Conservation (phyloP, 2,797 vertebrate genomes). For the Atherinosoma microstoma region DNA sequence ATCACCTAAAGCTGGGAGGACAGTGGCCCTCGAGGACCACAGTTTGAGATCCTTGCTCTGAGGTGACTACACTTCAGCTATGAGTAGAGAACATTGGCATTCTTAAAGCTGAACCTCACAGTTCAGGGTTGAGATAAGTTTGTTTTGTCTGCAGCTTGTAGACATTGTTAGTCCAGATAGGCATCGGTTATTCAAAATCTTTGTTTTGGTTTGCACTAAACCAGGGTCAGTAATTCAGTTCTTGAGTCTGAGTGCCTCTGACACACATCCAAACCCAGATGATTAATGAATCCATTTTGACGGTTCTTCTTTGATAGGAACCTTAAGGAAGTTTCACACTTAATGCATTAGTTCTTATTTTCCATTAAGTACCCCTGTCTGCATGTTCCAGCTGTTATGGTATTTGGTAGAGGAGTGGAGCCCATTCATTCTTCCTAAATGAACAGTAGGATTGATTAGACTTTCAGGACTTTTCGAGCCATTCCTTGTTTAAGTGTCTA, state of each 20-base stretch:
- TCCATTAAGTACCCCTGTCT: constrained; percentile 43
- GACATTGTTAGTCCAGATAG: neutral
- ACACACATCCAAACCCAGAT: neutral
- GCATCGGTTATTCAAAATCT: neutral
- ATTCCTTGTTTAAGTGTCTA: constrained; percentile 2
- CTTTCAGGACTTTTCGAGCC: constrained; percentile 12
- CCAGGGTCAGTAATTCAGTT: neutral
- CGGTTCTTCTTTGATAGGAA: neutral
- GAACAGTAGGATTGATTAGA: constrained; percentile 28
- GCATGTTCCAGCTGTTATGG: constrained; percentile 48
- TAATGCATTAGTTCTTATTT: constrained; percentile 17
- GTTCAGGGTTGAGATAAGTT: neutral
- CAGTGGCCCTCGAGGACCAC: too few species aligned
- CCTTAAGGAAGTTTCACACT: constrained; percentile 1
- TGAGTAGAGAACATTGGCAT: neutral
- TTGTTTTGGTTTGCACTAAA: neutral
- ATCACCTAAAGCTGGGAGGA: too few species aligned
- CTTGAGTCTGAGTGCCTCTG: neutral
- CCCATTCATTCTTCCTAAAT: constrained; percentile 28
- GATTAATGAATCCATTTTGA: neutral
- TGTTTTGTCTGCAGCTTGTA: constrained; percentile 3
- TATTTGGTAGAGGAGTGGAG: constrained; percentile 28
- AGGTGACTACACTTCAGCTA: neutral
- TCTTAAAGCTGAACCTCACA: neutral
- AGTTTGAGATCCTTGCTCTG: too few species aligned